phyloP scores from a whole-genome alignment of 2,888 invertebrate genomes.

The Cotesia congregata region DNA sequence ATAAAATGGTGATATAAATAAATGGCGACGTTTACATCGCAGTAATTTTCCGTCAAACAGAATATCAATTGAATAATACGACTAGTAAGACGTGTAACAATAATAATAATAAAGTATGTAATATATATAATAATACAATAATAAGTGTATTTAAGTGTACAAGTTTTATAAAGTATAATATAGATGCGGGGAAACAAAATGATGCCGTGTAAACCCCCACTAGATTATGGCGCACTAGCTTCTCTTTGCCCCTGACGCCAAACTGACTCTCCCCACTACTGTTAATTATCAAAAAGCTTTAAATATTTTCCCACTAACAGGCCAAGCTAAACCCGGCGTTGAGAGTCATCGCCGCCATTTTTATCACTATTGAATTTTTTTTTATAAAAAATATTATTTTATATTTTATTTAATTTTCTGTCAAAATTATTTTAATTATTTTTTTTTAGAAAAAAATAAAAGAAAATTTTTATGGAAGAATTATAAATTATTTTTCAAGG shows the following conservation, averaged over 20 bases:
- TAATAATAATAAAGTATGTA: too few species aligned
- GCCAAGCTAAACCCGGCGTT: not conserved
- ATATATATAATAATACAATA: too few species aligned
- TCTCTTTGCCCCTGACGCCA: not conserved
- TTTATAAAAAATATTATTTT: not conserved
- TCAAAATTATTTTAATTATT: not conserved
- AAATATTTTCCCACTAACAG: not conserved
- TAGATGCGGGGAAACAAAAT: not conserved
- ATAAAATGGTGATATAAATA: not conserved
- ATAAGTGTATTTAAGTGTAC: too few species aligned
- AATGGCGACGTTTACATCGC: not conserved
- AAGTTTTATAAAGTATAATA: too few species aligned
- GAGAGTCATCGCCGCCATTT: not conserved
- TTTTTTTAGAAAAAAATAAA: not conserved
- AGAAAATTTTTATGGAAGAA: too few species aligned
- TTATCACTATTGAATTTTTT: not conserved
- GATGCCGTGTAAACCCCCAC: not conserved
- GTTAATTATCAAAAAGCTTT: not conserved
- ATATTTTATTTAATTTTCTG: not conserved
- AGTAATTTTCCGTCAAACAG: not conserved
- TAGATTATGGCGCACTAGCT: not conserved
- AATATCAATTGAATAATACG: not conserved
- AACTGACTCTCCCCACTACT: not conserved
- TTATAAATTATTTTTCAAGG: too few species aligned
- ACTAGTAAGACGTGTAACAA: too few species aligned